Conservation (phyloP, 1,140 invertebrate genomes). For the Solen grandis region DNA sequence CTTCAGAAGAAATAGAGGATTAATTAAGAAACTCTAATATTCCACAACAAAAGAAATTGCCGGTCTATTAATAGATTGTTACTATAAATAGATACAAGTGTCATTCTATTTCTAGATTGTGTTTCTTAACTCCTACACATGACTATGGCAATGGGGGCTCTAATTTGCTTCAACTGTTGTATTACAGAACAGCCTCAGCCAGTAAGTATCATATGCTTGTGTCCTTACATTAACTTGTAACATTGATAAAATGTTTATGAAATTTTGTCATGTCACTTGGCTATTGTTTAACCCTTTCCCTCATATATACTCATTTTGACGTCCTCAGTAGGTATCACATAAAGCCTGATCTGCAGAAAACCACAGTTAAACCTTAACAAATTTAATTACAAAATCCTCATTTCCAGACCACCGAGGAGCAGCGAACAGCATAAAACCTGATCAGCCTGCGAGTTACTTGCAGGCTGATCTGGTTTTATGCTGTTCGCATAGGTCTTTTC, state of each 20-base stretch:
- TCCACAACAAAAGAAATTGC: too few species aligned
- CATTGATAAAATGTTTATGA: background rate
- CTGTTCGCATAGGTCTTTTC: too few species aligned
- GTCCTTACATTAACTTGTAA: background rate
- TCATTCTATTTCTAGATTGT: background rate
- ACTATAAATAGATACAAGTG: background rate
- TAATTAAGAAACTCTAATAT: too few species aligned
- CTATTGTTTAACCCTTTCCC: too few species aligned
- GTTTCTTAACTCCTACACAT: background rate
- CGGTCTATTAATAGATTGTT: background rate
- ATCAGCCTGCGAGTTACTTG: too few species aligned
- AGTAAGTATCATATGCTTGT: conserved; percentile 52
- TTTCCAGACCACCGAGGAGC: too few species aligned
- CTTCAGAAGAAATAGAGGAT: too few species aligned
- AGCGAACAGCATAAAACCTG: too few species aligned
- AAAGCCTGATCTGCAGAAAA: background rate
- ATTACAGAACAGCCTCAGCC: conserved; percentile 69
- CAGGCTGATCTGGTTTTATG: too few species aligned
- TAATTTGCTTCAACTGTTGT: conserved; percentile 69
- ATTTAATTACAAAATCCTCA: background rate
- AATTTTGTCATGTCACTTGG: background rate
- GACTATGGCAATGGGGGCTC: conserved; percentile 52
- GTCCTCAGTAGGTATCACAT: background rate
- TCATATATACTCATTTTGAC: background rate
- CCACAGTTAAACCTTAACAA: background rate